Evolutionary conservation across 2,113 vertebrate genomes (phyloP).

Genomic region (Paradisaea rubra): DNA sequence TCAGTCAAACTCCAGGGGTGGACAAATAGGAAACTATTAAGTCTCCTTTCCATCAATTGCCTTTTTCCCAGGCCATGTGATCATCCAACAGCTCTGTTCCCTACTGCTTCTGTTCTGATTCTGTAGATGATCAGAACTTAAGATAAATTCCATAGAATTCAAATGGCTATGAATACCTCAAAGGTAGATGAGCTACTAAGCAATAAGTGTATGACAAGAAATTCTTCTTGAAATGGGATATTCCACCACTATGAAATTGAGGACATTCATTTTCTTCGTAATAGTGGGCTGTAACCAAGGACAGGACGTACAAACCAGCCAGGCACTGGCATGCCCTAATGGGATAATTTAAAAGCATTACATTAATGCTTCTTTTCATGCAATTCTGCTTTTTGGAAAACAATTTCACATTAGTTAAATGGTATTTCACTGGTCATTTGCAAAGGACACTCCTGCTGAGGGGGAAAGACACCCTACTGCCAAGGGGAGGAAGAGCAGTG

Average conservation of each 20-base stretch:
- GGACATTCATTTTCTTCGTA: neutral
- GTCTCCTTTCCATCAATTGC: neutral
- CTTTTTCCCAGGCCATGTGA: neutral
- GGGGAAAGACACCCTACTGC: neutral
- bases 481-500: neutral
- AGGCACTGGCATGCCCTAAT: neutral
- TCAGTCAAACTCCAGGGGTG: neutral
- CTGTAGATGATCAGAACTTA: neutral
- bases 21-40: neutral
- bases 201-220: neutral
- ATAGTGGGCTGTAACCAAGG: neutral
- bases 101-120: neutral
- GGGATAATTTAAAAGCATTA: neutral
- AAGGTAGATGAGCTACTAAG: neutral
- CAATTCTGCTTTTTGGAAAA: neutral
- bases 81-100: neutral
- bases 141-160: neutral
- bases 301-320: neutral
- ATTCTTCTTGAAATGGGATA: neutral
- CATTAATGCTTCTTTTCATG: neutral
- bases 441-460: neutral
- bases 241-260: neutral
- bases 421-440: neutral
- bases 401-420: neutral
- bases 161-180: neutral